Percentiles rank a stretch among this genome's conserved stretches.
Conservation (phyloP, 2,797 vertebrate genomes). For the Arrhamphus sclerolepis region DNA sequence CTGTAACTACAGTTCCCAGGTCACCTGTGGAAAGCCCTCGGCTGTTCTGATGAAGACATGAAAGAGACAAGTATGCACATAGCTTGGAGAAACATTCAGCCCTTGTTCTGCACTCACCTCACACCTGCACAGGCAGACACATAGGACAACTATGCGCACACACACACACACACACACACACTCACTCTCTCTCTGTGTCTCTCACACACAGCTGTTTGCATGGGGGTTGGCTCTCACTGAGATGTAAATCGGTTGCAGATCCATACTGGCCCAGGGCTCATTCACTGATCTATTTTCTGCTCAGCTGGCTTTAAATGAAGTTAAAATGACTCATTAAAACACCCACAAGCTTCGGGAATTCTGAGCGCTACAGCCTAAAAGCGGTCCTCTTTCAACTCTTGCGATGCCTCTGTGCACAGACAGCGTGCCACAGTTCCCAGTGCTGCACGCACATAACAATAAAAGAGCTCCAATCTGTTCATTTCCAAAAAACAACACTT, state of each 20-base stretch:
- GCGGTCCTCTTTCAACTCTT: constrained; percentile 89
- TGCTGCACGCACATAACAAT: constrained; percentile 56
- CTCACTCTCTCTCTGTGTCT: constrained; percentile 29
- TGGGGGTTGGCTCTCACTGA: constrained; percentile 88
- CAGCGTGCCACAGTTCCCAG: constrained; percentile 74
- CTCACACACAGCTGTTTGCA: constrained; percentile 81
- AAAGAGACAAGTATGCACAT: constrained; percentile 59
- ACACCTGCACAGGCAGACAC: constrained; percentile 67
- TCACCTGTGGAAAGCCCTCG: constrained; percentile 75
- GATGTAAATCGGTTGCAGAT: constrained; percentile 88
- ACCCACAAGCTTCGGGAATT: constrained; percentile 98
- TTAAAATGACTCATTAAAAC: constrained; percentile 99
- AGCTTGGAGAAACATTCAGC: constrained; percentile 48
- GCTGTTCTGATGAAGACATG: constrained; percentile 70
- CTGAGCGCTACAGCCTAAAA: constrained; percentile 96
- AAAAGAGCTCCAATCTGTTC: constrained; percentile 65
- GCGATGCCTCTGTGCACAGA: constrained; percentile 69
- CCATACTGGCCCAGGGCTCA: constrained; percentile 97
- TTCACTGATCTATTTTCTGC: constrained; percentile 99
- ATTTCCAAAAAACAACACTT: constrained; percentile 70
- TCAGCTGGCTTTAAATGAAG: constrained; percentile 99
- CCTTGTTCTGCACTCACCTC: constrained; percentile 61
- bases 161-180: constrained; percentile 62
- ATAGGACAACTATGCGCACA: constrained; percentile 40
- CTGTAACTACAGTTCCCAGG: constrained; percentile 71